Percentiles rank a stretch among this genome's conserved stretches.
Evolutionary conservation across 2,113 vertebrate species (phyloP).

Genomic region (Nibea coibor): DNA sequence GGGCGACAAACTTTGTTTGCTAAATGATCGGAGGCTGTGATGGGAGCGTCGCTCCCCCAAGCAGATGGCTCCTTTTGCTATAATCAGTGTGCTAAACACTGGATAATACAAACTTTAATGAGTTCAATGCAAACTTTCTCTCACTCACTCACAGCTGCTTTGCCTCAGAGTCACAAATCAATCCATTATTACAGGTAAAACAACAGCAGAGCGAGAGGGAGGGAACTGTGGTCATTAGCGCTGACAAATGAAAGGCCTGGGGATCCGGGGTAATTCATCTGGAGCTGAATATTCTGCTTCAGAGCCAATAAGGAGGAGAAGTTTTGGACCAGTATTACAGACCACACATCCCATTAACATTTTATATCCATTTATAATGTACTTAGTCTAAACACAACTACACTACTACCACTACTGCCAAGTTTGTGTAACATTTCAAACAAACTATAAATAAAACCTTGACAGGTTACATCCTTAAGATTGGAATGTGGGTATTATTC

Average conservation of each 20-base stretch:
- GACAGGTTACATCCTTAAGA: no score
- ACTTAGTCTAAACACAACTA: slow-evolving; percentile 10
- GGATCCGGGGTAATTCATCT: slow-evolving; percentile 67
- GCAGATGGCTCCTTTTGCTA: slow-evolving; percentile 83
- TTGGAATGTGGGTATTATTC: neutral
- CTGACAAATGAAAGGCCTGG: slow-evolving; percentile 72
- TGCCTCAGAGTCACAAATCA: slow-evolving; percentile 76
- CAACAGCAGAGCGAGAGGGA: slow-evolving; percentile 73
- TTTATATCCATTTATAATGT: slow-evolving; percentile 15
- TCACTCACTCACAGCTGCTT: slow-evolving; percentile 64
- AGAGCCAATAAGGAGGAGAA: slow-evolving; percentile 27
- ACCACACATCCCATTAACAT: slow-evolving; percentile 9
- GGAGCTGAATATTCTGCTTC: slow-evolving; percentile 54
- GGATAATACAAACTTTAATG: slow-evolving; percentile 84
- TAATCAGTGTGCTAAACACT: slow-evolving; percentile 81
- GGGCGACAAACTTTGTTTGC: slow-evolving; percentile 79
- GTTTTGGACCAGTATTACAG: slow-evolving; percentile 23
- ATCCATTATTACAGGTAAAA: slow-evolving; percentile 80
- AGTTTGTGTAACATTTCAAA: slow-evolving; percentile 1
- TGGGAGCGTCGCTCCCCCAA: slow-evolving; percentile 74
- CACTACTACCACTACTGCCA: no score
- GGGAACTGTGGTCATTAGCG: slow-evolving; percentile 75
- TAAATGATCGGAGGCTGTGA: slow-evolving; percentile 77
- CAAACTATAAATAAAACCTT: neutral
- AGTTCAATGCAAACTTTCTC: slow-evolving; percentile 82